A percentile compares a stretch with the other conserved stretches of the same genome.
These are phyloP conservation scores for Siniperca chuatsi DNA, from an alignment of 2,113 vertebrate genomes.

Conservation along the genomic window DNA sequence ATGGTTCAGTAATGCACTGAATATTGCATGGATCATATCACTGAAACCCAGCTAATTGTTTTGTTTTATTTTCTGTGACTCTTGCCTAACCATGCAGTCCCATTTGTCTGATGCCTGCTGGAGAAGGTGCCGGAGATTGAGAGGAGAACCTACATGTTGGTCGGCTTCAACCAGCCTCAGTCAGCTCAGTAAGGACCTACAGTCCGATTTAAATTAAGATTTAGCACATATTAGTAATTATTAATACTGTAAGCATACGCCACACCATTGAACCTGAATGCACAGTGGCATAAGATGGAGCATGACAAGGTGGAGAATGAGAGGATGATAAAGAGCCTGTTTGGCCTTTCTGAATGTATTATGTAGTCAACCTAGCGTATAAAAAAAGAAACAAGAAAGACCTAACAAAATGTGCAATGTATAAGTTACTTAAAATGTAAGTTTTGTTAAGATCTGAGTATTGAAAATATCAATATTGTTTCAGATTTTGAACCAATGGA, in stretches of 20 bases:
- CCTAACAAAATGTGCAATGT: background rate
- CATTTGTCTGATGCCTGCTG: constrained; percentile 69
- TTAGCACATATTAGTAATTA: background rate
- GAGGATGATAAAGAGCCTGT: background rate
- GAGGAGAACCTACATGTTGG: constrained; percentile 77
- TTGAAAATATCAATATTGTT: constrained; percentile 54
- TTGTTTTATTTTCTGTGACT: background rate
- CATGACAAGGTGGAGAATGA: background rate
- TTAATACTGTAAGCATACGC: background rate
- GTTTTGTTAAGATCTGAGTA: background rate
- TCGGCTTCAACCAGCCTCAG: constrained; percentile 88
- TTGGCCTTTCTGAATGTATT: background rate
- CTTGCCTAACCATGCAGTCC: constrained; percentile 68
- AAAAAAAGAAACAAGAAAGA: background rate
- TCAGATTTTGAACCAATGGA: constrained; percentile 87
- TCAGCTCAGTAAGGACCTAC: constrained; percentile 88
- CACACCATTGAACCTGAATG: background rate
- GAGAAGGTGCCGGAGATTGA: constrained; percentile 44
- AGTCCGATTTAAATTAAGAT: background rate
- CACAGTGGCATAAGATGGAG: background rate
- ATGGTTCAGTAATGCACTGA: background rate
- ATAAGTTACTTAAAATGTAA: background rate
- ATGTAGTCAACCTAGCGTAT: background rate
- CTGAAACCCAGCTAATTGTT: background rate
- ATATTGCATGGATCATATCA: constrained; percentile 6